Base-by-base conservation (phyloP, 92 coral and sea anemone species). In the Umimayanthus kanabou region DNA sequence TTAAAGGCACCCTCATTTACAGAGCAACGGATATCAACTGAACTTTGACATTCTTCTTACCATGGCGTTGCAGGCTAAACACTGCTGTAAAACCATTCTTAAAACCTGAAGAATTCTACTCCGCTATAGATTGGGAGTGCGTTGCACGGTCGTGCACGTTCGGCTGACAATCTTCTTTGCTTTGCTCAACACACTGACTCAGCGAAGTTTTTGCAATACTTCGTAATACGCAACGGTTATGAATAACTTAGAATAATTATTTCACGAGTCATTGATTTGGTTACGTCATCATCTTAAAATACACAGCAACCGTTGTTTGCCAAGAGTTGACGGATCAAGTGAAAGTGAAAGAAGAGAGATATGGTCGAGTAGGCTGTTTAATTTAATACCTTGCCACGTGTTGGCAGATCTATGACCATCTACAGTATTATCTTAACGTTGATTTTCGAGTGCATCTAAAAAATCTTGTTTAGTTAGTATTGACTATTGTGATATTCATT, bases 1-100 rank as follows among this genome's bases (percentile, higher is more conserved):
- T 47, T 33, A 43, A 73, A 73, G 37, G 37, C 37, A 33, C 37
- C 37, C 37, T 33, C 30, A 72, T 73, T 16, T 33, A 22, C 77
- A 33, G 25, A 37, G 43, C 9, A 5, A 33, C 77, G 2, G 25
- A 73, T 29, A 7, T 30, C 22, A 37, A 15, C 18, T 6, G 39
- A 4, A 33, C 45, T 14, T 73, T 13, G 14, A 43, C 2, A 22
- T 33, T 10, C 14, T 73, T 30, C 77, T 73, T 33, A 73, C 77
- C 77, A 33, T 33, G 39, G 77, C 45, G 30, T 73, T 73, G 45
- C 77, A 73, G 77, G 77, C 77, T 9, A 73, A 73, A 33, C 77
- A 73, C 77, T 73, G 77, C 20, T 53, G 58, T 53, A 53, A 53
- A 13, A 53, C 20, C 58, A 53, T 53, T 53, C 20, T 53, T 73